Evolutionary conservation across 2,888 invertebrate species (phyloP), one percentile per base, ranked within the genome.

Genomic region (Eupelmus urozonus): DNA sequence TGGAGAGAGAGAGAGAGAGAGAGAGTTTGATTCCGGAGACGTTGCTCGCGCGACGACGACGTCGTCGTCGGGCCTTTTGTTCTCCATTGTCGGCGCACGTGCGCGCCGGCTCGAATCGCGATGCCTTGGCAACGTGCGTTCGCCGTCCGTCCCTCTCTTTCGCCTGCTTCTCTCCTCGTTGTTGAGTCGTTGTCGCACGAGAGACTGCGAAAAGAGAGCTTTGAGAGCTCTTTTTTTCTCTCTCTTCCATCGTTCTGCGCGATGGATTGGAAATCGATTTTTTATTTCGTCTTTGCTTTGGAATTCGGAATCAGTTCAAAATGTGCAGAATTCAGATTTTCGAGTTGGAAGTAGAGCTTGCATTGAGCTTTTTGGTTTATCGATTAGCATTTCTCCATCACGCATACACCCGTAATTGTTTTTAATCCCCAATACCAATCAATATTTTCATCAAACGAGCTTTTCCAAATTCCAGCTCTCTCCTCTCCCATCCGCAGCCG

Each of bases 41-140:
- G 81, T 77, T 81, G 80, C 79, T 77, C 78, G 80, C 82, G 81
- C 63, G 72, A 55, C 81, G 81, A 79, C 82, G 79, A 81, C 82
- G 76, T 80, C 73, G 66, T 62, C 80, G 76, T 76, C 59, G 34
- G 67, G 9, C 40, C n/a, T n/a, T 13, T 29, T 34, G 34, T 42
- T 67, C n/a, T 51, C 60, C 51, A 73, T 73, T 73, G 73, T 76
- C 53, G 59, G 79, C 73, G 71, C 66, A 49, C 74, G 70, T 45
- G 75, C 66, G 29, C 67, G 23, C 45, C 55, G 5, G 53, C 69
- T 42, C 29, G 34, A 20, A 34, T 67, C 66, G 69, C 45, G 66
- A 66, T 66, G 74, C 73, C 74, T 75, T 79, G 65, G 75, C 70
- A 79, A 79, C 78, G 63, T 13, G 51, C 42, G 55, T 53, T 34